A percentile compares a stretch with the other conserved stretches of the same genome.
These are phyloP conservation scores for Platycheirus albimanus DNA, from an alignment of 2,888 invertebrate genomes.

Conservation along the genomic window DNA sequence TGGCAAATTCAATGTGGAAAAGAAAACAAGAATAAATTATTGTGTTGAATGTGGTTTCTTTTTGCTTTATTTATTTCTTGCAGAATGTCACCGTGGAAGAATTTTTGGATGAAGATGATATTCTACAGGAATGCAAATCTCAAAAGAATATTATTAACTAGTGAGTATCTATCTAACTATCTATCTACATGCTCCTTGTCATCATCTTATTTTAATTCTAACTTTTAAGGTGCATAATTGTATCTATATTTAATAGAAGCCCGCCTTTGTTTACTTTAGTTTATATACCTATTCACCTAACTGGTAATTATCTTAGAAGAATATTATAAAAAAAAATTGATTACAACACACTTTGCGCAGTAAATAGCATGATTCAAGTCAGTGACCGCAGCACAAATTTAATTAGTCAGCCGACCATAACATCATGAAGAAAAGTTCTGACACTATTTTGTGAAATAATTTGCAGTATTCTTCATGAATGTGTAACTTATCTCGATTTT, in stretches of 20 bases:
- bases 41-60: slow-evolving; percentile 19
- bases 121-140: slow-evolving; percentile 96
- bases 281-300: too few species aligned
- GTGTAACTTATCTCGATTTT: too few species aligned
- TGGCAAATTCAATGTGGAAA: neutral
- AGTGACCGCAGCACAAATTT: slow-evolving; percentile 35
- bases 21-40: slow-evolving; percentile 26
- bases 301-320: too few species aligned
- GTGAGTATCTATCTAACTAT: slow-evolving; percentile 85
- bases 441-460: too few species aligned
- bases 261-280: slow-evolving; percentile 5
- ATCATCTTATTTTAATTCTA: too few species aligned
- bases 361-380: slow-evolving; percentile 9
- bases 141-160: slow-evolving; percentile 96
- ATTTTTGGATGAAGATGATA: slow-evolving; percentile 96
- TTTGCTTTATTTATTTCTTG: slow-evolving; percentile 78
- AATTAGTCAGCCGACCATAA: slow-evolving; percentile 12
- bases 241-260: too few species aligned
- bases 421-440: neutral
- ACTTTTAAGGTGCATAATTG: too few species aligned
- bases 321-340: neutral
- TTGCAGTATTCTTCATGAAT: too few species aligned
- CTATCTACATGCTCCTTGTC: neutral
- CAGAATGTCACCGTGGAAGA: slow-evolving; percentile 95
- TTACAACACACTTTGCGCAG: neutral